A percentile compares a stretch with the other conserved stretches of the same genome.
phyloP scores from a whole-genome alignment of 2,888 invertebrate genomes.

The Callinectes sapidus region DNA sequence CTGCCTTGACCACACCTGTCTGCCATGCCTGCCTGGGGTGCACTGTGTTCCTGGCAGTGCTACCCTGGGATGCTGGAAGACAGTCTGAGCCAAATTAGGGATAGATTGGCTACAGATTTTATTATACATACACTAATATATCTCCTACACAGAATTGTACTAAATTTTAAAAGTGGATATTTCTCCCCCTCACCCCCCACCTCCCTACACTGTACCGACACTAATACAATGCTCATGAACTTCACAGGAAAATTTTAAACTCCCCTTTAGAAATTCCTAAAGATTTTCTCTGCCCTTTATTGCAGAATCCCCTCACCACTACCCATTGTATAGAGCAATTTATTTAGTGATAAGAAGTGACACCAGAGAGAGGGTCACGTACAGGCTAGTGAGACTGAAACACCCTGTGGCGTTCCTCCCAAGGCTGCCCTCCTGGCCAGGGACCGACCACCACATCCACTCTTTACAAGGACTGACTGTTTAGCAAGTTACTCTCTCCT shows the following conservation, averaged over 20 bases:
- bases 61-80: background rate
- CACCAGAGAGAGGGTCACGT: slow-evolving; percentile 12
- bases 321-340: slow-evolving; percentile 30
- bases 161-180: background rate
- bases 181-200: no score
- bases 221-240: slow-evolving; percentile 20
- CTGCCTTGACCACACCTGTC: slow-evolving; percentile 34
- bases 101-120: slow-evolving; percentile 16
- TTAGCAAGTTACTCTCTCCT: background rate
- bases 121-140: slow-evolving; percentile 1
- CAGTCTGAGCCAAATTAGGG: slow-evolving; percentile 6
- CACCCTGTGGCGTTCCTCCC: background rate
- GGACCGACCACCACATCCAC: background rate
- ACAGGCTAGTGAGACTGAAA: slow-evolving; percentile 14
- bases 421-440: background rate
- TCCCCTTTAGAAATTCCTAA: background rate
- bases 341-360: slow-evolving; percentile 19
- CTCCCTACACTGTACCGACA: background rate
- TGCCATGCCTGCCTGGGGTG: background rate
- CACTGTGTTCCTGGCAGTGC: background rate
- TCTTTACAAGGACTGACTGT: background rate
- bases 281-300: background rate
- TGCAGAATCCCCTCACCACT: background rate
- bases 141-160: background rate
- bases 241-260: background rate